These are phyloP conservation scores for Aspidiotus destructor DNA, from an alignment of 2,888 invertebrate species.

Conservation along the genomic window DNA sequence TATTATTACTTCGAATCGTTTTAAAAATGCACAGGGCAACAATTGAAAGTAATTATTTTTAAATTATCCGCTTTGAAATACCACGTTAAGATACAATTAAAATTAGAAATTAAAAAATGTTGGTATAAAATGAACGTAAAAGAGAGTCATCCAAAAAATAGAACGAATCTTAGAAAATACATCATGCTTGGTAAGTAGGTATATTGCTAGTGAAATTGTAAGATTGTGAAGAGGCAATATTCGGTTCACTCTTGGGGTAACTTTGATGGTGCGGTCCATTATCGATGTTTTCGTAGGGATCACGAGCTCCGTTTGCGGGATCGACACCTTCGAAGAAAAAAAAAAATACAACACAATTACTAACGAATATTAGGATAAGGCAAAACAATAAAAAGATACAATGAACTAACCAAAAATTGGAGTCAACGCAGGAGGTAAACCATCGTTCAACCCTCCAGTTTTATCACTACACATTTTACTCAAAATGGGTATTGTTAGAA, in stretches of 20 bases:
- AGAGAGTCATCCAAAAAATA: background rate
- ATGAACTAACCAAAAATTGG: slow-evolving; percentile 29
- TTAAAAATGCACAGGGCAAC: too few relatives aligned
- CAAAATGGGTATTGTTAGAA: slow-evolving; percentile 28
- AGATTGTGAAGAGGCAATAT: slow-evolving; percentile 11
- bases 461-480: slow-evolving; percentile 31
- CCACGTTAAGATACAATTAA: too few relatives aligned
- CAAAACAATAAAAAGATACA: background rate
- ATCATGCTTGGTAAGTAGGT: slow-evolving; percentile 29
- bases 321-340: slow-evolving; percentile 10
- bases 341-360: background rate
- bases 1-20: too few relatives aligned
- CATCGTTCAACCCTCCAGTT: slow-evolving; percentile 28
- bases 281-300: slow-evolving; percentile 31
- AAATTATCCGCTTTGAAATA: too few relatives aligned
- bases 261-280: slow-evolving; percentile 28
- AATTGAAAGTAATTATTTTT: too few relatives aligned
- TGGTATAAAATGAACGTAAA: too few relatives aligned
- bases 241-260: slow-evolving; percentile 28
- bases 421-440: slow-evolving; percentile 16
- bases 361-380: background rate
- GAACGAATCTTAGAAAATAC: background rate
- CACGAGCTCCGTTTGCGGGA: slow-evolving; percentile 4
- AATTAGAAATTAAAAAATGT: too few relatives aligned
- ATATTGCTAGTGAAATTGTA: slow-evolving; percentile 22